Conservation (phyloP, 2,113 vertebrate species). For the Plecotus auritus region DNA sequence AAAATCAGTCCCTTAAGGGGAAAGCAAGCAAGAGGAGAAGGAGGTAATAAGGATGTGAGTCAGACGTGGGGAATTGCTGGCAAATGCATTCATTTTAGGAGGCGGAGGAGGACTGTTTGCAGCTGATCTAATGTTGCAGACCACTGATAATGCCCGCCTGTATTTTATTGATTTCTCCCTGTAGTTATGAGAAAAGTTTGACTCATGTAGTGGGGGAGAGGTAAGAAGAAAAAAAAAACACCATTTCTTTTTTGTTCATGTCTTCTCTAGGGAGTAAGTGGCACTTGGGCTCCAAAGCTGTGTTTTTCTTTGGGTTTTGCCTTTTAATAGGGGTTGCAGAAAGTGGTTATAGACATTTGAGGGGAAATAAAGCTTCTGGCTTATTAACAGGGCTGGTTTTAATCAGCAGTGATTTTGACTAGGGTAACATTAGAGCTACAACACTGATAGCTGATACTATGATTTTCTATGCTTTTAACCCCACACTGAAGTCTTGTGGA, state of each 20-base stretch:
- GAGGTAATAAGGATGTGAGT: slow-evolving; percentile 83
- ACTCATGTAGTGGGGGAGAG: slow-evolving; percentile 59
- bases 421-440: slow-evolving; percentile 70
- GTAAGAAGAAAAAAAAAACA: slow-evolving; percentile 32
- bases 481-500: slow-evolving; percentile 61
- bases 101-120: slow-evolving; percentile 59
- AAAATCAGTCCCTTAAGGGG: slow-evolving; percentile 80
- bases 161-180: slow-evolving; percentile 68
- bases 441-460: slow-evolving; percentile 71
- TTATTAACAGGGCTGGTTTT: slow-evolving; percentile 79
- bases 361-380: slow-evolving; percentile 76
- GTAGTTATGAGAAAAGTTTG: slow-evolving; percentile 63
- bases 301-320: slow-evolving; percentile 76
- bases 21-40: slow-evolving; percentile 72
- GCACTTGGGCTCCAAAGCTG: slow-evolving; percentile 55
- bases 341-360: slow-evolving; percentile 75
- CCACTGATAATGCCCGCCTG: slow-evolving; percentile 64
- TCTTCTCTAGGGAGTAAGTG: slow-evolving; percentile 46
- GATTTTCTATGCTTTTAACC: slow-evolving; percentile 75
- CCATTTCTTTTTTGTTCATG: slow-evolving; percentile 46
- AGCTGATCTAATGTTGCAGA: slow-evolving; percentile 68
- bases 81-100: slow-evolving; percentile 63
- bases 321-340: slow-evolving; percentile 71
- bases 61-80: slow-evolving; percentile 80
- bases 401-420: slow-evolving; percentile 77